Evolutionary conservation across 2,113 vertebrate species (phyloP).

Genomic region (Buteo buteo): DNA sequence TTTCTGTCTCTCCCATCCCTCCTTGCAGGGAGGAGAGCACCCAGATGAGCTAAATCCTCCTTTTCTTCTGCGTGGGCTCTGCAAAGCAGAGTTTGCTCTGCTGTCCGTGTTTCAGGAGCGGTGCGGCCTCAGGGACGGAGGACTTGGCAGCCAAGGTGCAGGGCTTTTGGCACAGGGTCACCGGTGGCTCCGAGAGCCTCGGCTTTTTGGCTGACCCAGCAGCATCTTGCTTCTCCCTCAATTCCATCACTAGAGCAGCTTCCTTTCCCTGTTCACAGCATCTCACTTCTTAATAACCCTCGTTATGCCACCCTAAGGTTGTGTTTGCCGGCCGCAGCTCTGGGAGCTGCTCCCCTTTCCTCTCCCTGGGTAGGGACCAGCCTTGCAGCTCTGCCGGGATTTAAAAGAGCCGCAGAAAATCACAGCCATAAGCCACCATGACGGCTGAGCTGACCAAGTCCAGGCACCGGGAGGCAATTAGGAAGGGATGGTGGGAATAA

Average conservation of each 20-base stretch:
- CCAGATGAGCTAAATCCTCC: not conserved
- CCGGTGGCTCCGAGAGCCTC: not conserved
- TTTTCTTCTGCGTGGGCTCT: not conserved
- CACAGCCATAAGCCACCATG: rapidly evolving
- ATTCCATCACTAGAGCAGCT: not conserved
- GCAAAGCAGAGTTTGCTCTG: not conserved
- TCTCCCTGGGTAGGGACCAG: not conserved
- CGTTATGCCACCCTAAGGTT: not conserved
- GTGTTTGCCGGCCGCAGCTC: rapidly evolving
- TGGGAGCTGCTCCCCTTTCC: not conserved
- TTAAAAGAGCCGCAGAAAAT: not conserved
- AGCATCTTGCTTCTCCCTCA: not conserved
- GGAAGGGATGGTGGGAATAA: not conserved
- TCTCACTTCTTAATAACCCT: not conserved
- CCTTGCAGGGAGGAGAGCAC: rapidly evolving
- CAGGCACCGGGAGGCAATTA: not conserved
- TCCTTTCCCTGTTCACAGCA: not conserved
- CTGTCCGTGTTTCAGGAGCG: rapidly evolving
- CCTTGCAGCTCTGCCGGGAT: not conserved
- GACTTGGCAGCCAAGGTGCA: not conserved
- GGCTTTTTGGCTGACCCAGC: not conserved
- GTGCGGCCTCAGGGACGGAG: not conserved
- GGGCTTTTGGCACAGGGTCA: not conserved
- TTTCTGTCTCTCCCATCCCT: not conserved
- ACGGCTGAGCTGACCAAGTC: not conserved